Evolutionary conservation across 2,888 invertebrate species (phyloP), one percentile per base, ranked within the genome.

Genomic region (Halocaridina rubra): DNA sequence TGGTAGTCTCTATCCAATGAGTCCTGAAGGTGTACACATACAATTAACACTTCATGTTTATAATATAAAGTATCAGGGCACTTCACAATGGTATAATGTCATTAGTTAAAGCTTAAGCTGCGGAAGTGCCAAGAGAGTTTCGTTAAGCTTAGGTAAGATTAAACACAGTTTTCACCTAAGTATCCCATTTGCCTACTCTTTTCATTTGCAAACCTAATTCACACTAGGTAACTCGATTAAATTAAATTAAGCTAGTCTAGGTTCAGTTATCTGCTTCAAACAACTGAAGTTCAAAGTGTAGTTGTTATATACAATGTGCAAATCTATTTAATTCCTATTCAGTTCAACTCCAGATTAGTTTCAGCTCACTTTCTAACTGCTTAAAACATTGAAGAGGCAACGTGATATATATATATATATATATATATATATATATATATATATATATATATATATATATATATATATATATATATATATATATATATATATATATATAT

Each of bases 1-100:
- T 95, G 95, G 91, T 96, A 98, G 80, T 95, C 96, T 5, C 94
- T 94, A 91, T 98, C 96, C 77, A 95, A 91, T 87, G 94, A 93
- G 91, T 98, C 97, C 94, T 96, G 90, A 92, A 53, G 19, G 53
- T 53, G 10, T n/a, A 53, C 19, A 3, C 39, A 7, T 8, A 39
- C 39, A 39, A 39, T 7, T 7, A 39, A 39, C 39, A 8, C 39
- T 39, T 39, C 39, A 39, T 8, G 39, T 8, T 39, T 39, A 7
- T n/a, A n/a, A n/a, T n/a, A n/a, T n/a, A n/a, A n/a, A n/a, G n/a
- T n/a, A n/a, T n/a, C n/a, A n/a, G n/a, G n/a, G n/a, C n/a, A n/a
- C n/a, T n/a, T n/a, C n/a, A n/a, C n/a, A n/a, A n/a, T n/a, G n/a
- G n/a, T n/a, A n/a, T n/a, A n/a, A n/a, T n/a, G n/a, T n/a, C n/a